Evolutionary conservation across 2,797 vertebrate genomes (phyloP), one percentile per base, ranked within the genome.

Genomic region (Pteropus rufus): DNA sequence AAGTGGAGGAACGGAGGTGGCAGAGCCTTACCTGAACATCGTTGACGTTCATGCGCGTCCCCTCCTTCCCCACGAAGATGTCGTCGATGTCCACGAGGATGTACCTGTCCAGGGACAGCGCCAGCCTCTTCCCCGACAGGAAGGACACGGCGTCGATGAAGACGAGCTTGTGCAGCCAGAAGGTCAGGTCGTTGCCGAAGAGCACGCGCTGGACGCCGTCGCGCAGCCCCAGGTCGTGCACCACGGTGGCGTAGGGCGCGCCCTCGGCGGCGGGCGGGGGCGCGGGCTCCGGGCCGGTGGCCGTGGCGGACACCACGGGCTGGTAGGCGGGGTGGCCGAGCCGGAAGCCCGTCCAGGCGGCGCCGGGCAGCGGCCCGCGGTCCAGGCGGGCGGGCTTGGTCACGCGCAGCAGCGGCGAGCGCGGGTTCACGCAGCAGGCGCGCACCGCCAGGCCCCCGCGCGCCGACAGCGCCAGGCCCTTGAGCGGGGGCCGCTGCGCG

Each of bases 41-140:
- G 84, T 99, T 99, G 98, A 98, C 97, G 96, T 99, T 99, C 99
- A 99, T 99, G 90, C 99, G 99, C 0, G 99, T 99, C 80, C 99
- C 99, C 85, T 99, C 99, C 98, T 99, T 99, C 88, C 99, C 99
- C 77, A 99, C 99, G 93, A 99, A 99, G 98, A 99, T 99, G 98
- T 99, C 99, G 95, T 99, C 99, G 92, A 99, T 99, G 98, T 99
- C 99, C 99, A 99, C 99, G 96, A 99, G 98, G 97, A 99, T 97
- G 98, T 99, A 99, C 95, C 99, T 99, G 95, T 99, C 99, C 99
- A 99, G 98, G 54, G 99, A 99, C 82, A 99, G 96, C 3, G 98
- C 98, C 84, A 99, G 98, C 97, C 99, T 99, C 98, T 98, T 99
- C 97, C 99, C 99, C 18, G 99, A 99, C 93, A 99, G 99, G 98